phyloP scores from a whole-genome alignment of 2,797 vertebrate species.

The Chloroceryle inda region DNA sequence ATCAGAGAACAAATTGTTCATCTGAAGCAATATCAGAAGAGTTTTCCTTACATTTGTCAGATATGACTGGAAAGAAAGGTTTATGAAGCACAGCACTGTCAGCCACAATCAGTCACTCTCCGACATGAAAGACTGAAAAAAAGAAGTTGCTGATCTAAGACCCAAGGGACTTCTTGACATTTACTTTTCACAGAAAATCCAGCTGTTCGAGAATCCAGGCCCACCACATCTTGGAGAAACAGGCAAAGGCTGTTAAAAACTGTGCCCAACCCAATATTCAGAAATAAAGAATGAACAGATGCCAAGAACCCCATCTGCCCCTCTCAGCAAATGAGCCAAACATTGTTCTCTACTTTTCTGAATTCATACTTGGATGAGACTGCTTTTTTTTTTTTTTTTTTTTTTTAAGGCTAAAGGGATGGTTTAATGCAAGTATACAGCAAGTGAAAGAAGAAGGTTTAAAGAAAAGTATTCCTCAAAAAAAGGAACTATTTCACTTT shows the following conservation, averaged over 20 bases:
- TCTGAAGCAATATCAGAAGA: slow-evolving; percentile 1
- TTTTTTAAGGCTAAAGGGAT: neutral
- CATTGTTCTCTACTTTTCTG: neutral
- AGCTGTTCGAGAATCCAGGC: slow-evolving; percentile 18
- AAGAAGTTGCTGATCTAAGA: slow-evolving; percentile 13
- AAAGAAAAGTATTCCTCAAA: neutral
- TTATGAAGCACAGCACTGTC: neutral
- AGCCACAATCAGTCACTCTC: neutral
- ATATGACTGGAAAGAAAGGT: neutral
- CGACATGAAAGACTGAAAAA: neutral
- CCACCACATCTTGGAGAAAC: neutral
- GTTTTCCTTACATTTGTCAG: neutral
- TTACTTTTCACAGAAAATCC: slow-evolving; percentile 20
- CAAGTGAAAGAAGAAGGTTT: neutral
- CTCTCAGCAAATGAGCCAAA: neutral
- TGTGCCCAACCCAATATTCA: neutral
- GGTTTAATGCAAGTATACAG: neutral
- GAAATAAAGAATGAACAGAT: neutral
- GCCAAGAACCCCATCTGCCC: slow-evolving; percentile 43
- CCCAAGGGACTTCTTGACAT: neutral
- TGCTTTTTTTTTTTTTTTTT: neutral
- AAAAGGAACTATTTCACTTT: neutral
- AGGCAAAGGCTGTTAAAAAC: neutral
- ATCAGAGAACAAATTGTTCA: neutral
- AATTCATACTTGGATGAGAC: neutral